Conservation (phyloP, 1,140 invertebrate genomes). For the Thereuonema tuberculata region DNA sequence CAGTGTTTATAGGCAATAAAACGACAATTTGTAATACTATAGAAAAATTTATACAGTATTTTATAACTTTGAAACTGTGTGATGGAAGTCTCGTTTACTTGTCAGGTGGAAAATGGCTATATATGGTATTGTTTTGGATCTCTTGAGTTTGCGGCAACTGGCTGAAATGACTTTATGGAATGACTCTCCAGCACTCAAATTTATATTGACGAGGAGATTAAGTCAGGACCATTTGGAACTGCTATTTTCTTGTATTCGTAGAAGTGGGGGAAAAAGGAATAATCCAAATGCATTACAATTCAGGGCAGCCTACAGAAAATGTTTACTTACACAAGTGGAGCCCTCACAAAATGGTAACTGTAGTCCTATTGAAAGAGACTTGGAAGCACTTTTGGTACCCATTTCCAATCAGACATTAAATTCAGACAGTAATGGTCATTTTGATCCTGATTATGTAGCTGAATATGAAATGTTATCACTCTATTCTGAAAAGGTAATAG, state of each 20-base stretch:
- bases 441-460: neutral
- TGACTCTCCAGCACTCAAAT: neutral
- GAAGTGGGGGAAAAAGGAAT: neutral
- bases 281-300: neutral
- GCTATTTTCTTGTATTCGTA: neutral
- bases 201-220: neutral
- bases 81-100: neutral
- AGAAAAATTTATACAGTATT: neutral
- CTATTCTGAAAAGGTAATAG: neutral
- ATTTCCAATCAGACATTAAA: neutral
- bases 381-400: neutral
- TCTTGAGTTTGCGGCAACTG: neutral
- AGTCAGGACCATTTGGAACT: slow-evolving; percentile 1
- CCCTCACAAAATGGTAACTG: neutral
- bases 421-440: neutral
- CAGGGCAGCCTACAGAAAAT: neutral
- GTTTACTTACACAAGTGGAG: neutral
- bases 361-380: neutral
- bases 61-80: neutral
- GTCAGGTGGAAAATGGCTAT: neutral
- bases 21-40: neutral
- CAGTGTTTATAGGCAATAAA: neutral
- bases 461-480: neutral
- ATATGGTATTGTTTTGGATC: neutral
- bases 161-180: neutral